Percentiles rank a stretch among this genome's conserved stretches.
These are phyloP conservation scores for Aphidius ervi DNA, from an alignment of 1,140 invertebrate genomes.

Conservation along the genomic window DNA sequence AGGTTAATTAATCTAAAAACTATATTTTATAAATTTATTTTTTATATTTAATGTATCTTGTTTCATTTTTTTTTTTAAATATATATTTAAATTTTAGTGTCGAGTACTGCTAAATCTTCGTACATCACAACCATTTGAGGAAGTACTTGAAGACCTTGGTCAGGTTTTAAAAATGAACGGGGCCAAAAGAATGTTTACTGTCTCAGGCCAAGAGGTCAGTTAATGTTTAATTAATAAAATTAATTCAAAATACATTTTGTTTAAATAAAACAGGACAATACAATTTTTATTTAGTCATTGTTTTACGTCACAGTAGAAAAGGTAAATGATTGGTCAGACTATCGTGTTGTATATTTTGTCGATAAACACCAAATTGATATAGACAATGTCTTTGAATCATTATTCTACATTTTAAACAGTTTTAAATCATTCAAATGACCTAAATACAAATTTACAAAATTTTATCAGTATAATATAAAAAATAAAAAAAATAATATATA, in stretches of 20 bases:
- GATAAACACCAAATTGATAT: too few relatives aligned
- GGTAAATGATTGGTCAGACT: too few relatives aligned
- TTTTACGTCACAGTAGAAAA: too few relatives aligned
- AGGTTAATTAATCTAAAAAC: constrained; percentile 57
- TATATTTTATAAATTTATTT: too few relatives aligned
- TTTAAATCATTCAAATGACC: too few relatives aligned
- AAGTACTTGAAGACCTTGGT: constrained; percentile 88
- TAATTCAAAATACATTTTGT: not conserved
- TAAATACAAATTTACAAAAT: too few relatives aligned
- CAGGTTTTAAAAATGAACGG: constrained; percentile 88
- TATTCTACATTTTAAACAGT: too few relatives aligned
- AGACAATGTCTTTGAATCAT: too few relatives aligned
- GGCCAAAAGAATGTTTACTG: constrained; percentile 84
- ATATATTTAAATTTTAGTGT: constrained; percentile 57
- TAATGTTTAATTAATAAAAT: not conserved
- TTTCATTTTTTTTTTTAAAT: constrained; percentile 17
- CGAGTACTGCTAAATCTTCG: constrained; percentile 86
- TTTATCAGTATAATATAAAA: too few relatives aligned
- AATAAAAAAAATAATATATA: too few relatives aligned
- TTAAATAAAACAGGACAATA: not conserved
- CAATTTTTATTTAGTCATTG: too few relatives aligned
- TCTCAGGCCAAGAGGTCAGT: constrained; percentile 81
- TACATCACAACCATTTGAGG: constrained; percentile 90
- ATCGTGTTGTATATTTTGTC: too few relatives aligned
- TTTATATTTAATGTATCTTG: not conserved